These are phyloP conservation scores for Cephus cinctus DNA, from an alignment of 1,140 invertebrate genomes.

Conservation along the genomic window DNA sequence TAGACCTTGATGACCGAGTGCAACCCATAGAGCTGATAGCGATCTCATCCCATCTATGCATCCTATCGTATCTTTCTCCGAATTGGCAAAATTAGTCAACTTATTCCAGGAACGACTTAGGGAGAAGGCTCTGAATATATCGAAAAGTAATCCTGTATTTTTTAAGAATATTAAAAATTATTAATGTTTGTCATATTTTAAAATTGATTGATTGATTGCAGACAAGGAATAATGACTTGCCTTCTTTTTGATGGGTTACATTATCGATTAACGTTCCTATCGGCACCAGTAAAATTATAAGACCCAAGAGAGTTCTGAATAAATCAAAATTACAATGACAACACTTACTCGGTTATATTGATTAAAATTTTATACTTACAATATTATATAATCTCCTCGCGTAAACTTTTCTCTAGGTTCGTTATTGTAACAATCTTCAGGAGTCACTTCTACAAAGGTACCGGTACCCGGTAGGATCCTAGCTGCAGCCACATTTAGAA, in stretches of 20 bases:
- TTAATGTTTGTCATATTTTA: too few relatives aligned
- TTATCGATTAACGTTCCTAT: too few relatives aligned
- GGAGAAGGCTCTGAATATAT: not conserved
- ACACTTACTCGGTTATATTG: too few relatives aligned
- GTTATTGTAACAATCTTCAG: not conserved
- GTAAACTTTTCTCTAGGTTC: slow-evolving; percentile 1
- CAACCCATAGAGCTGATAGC: slow-evolving; percentile 70
- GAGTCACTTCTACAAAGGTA: slow-evolving; percentile 18
- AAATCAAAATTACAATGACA: too few relatives aligned
- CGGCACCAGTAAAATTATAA: too few relatives aligned
- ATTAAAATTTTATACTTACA: too few relatives aligned
- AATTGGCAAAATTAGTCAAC: slow-evolving; percentile 19
- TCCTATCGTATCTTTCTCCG: slow-evolving; percentile 34
- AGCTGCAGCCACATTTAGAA: slow-evolving; percentile 17
- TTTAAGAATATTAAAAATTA: not conserved
- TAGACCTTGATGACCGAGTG: slow-evolving; percentile 58
- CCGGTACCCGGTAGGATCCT: slow-evolving; percentile 15
- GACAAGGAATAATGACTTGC: too few relatives aligned
- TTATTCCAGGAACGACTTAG: slow-evolving; percentile 1
- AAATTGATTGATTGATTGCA: too few relatives aligned
- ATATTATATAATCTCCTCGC: slow-evolving; percentile 23
- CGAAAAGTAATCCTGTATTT: not conserved
- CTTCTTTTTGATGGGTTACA: too few relatives aligned
- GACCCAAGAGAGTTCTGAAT: too few relatives aligned
- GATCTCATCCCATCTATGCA: slow-evolving; percentile 61